Conservation (phyloP, 2,888 invertebrate species). For the Notodromas monacha region DNA sequence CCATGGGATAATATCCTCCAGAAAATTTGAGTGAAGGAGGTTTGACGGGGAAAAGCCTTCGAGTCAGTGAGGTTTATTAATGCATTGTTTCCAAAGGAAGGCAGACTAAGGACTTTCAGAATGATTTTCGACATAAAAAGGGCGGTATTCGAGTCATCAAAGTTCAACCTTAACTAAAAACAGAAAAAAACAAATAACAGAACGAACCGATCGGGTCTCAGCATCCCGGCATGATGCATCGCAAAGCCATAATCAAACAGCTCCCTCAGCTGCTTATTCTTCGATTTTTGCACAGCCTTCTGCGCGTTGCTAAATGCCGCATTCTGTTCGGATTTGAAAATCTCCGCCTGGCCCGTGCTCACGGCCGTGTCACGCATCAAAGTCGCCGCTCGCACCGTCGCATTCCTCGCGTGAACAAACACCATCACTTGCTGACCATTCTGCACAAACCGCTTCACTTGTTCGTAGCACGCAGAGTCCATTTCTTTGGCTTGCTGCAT, state of each 20-base stretch:
- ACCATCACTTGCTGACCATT: constrained; percentile 90
- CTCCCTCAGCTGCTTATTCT: constrained; percentile 47
- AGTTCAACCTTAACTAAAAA: background rate
- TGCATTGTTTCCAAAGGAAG: no score
- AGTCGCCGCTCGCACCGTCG: constrained; percentile 61
- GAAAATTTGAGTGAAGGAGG: no score
- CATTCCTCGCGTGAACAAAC: constrained; percentile 89
- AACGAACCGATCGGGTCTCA: constrained; percentile 42
- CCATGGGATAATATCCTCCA: no score
- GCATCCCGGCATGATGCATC: constrained; percentile 86
- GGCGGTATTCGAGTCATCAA: no score
- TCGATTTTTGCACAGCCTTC: constrained; percentile 32
- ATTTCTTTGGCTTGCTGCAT: constrained; percentile 34
- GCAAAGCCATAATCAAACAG: constrained; percentile 56
- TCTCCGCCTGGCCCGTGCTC: constrained; percentile 29
- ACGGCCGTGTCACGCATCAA: constrained; percentile 46
- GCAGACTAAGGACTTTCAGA: no score
- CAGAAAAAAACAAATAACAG: background rate
- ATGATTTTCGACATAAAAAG: no score
- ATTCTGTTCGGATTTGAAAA: constrained; percentile 19
- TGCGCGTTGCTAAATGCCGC: constrained; percentile 29
- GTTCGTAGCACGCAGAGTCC: constrained; percentile 74
- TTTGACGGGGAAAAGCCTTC: no score
- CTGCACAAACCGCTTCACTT: constrained; percentile 48
- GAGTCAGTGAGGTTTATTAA: no score